Evolutionary conservation across 2,797 vertebrate genomes (phyloP), one percentile per base, ranked within the genome.

Genomic region (Dromococcyx pavoninus): DNA sequence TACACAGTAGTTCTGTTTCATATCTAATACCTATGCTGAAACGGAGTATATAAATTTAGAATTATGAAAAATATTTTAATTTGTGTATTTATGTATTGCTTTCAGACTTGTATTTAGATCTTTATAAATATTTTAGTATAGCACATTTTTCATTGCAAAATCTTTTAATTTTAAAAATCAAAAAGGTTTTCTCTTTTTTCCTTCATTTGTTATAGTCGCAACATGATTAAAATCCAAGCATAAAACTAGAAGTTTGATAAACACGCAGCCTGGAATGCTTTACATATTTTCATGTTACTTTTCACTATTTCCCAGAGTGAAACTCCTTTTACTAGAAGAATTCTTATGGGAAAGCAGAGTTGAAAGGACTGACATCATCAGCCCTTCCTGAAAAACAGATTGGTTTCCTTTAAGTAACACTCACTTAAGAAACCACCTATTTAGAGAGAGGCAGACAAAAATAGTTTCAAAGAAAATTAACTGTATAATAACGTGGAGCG

Each of bases 401-500:
- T 96, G 91, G 86, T 97, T 97, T 97, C 96, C 94, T 96, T 97
- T 97, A 92, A 97, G 89, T 96, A 96, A 96, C 90, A 96, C 93
- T 97, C 95, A 93, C 85, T 96, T 95, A 93, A 96, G 84, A 96
- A 97, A 93, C 86, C 94, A 93, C 94, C 92, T 97, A 78, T 97
- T 92, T 96, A 89, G 94, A 96, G 72, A 82, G 39, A 56, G 64
- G 93, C 74, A 30, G 95, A 66, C 93, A 69, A 95, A 97, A 95
- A 96, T 94, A 95, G 75, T 96, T 91, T 83, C 80, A 74, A 94
- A 86, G 91, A 88, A 96, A 95, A 93, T 89, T 81, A 91, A 82
- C 75, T 69, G 61, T 91, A 28, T 83, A 60, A 61, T 88, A 95
- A 80, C 67, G 86, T 89, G 65, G 65, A 92, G 75, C 58, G 53